Evolutionary conservation across 2,113 vertebrate species (phyloP).

Genomic region (Toxotes jaculatrix): DNA sequence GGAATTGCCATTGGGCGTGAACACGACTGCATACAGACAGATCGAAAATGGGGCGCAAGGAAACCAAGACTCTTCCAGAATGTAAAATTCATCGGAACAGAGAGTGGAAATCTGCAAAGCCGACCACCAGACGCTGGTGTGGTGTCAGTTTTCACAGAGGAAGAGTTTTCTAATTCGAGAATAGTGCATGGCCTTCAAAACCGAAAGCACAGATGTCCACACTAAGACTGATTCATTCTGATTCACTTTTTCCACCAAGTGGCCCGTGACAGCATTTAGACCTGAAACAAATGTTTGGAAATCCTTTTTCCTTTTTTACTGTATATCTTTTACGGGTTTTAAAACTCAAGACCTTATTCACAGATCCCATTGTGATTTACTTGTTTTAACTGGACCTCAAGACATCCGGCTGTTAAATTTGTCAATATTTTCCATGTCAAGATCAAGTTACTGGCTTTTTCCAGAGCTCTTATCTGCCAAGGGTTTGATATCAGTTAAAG

Average conservation of each 20-base stretch:
- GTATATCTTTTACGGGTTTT: neutral
- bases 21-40: conserved; percentile 27
- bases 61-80: neutral
- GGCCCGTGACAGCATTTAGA: neutral
- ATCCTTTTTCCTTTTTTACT: neutral
- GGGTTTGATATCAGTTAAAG: neutral
- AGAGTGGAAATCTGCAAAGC: conserved; percentile 21
- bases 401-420: neutral
- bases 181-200: neutral
- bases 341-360: neutral
- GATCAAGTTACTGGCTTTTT: neutral
- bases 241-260: neutral
- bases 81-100: conserved; percentile 10
- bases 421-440: neutral
- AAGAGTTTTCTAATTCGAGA: neutral
- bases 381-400: neutral
- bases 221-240: neutral
- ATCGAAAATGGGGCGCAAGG: neutral
- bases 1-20: conserved; percentile 21
- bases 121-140: conserved; percentile 8
- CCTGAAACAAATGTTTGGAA: neutral
- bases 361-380: neutral
- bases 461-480: neutral
- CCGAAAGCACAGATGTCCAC: neutral
- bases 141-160: conserved; percentile 18